Evolutionary conservation across 2,888 invertebrate species (phyloP), one percentile per base, ranked within the genome.

Genomic region (Caenorhabditis panamensis): DNA sequence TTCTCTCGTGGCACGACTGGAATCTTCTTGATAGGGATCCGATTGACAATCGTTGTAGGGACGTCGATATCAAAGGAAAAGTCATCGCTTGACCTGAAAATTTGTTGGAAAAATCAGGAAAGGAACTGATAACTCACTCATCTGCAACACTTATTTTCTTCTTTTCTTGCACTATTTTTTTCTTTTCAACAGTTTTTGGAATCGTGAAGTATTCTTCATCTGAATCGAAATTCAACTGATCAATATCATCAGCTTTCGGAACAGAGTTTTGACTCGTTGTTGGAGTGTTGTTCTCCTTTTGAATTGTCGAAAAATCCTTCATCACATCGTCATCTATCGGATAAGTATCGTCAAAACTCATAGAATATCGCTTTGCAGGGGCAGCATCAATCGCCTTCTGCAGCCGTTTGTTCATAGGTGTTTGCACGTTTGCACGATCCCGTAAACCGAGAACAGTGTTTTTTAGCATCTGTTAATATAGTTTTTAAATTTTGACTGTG

Each of bases 61-160:
- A 80, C 62, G 5, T 11, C n/a, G n/a, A 80, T 76, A 51, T 80
- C 80, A n/a, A 73, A 73, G 16, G 73, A 66, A 18, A 76, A 76
- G 6, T 80, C 71, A 11, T 80, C 71, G 56, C 41, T 47, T 0
- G 41, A 59, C 51, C 76, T 76, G 61, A 67, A 75, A 59, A 24
- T 26, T 11, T 47, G 47, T 16, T 18, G 47, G 20, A 26, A 2
- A 2, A 26, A n/a, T n/a, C n/a, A n/a, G n/a, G n/a, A n/a, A n/a
- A n/a, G n/a, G n/a, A n/a, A n/a, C 36, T 58, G 36, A 53, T 37
- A 54, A 54, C 71, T 64, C 18, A 78, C 77, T 71, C 64, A 20
- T 68, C 68, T 16, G 26, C 36, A 2, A 11, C 54, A 28, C 11
- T n/a, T 26, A 13, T 26, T 22, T 5, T 5, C 24, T 13, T 18